Base-by-base conservation (phyloP, 2,113 vertebrate genomes). In the Apeltes quadracus region DNA sequence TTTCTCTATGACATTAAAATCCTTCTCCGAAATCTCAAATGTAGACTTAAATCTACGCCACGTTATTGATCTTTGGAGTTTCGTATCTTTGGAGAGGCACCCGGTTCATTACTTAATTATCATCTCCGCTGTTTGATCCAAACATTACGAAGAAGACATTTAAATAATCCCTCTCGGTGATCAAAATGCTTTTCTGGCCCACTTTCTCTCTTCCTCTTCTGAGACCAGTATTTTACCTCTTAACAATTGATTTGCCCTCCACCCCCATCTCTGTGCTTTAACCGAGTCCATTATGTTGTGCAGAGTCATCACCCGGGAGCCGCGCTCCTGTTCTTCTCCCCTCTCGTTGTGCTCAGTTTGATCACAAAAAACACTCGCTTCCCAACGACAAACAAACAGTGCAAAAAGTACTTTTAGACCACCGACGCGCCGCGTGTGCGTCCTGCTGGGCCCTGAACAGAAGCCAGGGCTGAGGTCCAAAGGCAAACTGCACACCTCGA, bases 211-310 rank as follows among this genome's bases (percentile, higher is more conserved):
- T n/a, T n/a, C 53, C 36, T 53, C 55, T 71, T 75, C 65, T 66
- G 12, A 81, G 79, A 76, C 75, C 58, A 74, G 66, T 84, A 84
- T 87, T 82, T 88, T 76, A 86, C 39, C 73, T 84, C 79, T 76
- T 48, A 56, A 38, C 36, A 79, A 91, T 89, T 89, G 91, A 92
- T 92, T 84, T 68, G 64, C 59, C 69, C 74, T 69, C 84, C 74
- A 12, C 57, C 77, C 77, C 70, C 61, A 34, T 3, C 70, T 64
- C 63, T 69, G 72, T 79, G 43, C 84, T 88, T 86, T 51, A 76
- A 79, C 82, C 46, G 50, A 75, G 73, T 91, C 86, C 91, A 93
- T 92, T 92, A 92, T 65, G 79, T 76, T 86, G 34, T 91, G 91
- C 88, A 72, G 76, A 85, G 75, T 92, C 92, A 93, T 89, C 91